Conservation (phyloP, 2,888 invertebrate species). For the Philereme transversata region DNA sequence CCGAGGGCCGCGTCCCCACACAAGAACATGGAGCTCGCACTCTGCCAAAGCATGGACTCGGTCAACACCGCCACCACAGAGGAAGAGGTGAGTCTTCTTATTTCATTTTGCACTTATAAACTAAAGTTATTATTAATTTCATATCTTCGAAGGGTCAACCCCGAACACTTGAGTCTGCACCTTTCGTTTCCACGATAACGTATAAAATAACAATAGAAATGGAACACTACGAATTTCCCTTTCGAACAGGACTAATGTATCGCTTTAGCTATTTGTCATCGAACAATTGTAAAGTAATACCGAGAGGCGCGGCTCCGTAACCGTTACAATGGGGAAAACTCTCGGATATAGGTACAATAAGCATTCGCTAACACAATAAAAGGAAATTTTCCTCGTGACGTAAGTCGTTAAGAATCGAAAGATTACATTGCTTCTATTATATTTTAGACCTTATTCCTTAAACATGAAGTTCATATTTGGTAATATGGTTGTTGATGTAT, state of each 20-base stretch:
- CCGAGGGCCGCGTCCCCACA: slow-evolving; percentile 72
- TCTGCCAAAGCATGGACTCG: slow-evolving; percentile 98
- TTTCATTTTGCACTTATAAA: slow-evolving; percentile 7
- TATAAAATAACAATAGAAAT: slow-evolving; percentile 54
- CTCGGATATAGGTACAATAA: slow-evolving; percentile 69
- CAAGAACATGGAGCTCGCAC: slow-evolving; percentile 86
- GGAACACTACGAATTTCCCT: slow-evolving; percentile 50
- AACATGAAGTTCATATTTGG: slow-evolving; percentile 47
- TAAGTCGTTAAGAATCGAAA: slow-evolving; percentile 56
- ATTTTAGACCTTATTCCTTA: slow-evolving; percentile 57
- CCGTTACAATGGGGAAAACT: slow-evolving; percentile 69
- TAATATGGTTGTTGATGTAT: slow-evolving; percentile 47
- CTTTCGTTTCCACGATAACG: slow-evolving; percentile 38
- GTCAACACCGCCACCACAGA: slow-evolving; percentile 97
- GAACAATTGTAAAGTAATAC: slow-evolving; percentile 68
- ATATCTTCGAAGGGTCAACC: slow-evolving; percentile 29
- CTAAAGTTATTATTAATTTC: slow-evolving; percentile 34
- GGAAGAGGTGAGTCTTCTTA: slow-evolving; percentile 93
- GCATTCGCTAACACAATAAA: slow-evolving; percentile 78
- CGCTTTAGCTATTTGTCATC: slow-evolving; percentile 72
- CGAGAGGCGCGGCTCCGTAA: slow-evolving; percentile 56
- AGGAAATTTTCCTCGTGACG: slow-evolving; percentile 68
- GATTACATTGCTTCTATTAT: slow-evolving; percentile 55
- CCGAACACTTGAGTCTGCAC: slow-evolving; percentile 34
- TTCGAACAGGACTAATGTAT: slow-evolving; percentile 61